Evolutionary conservation across 2,797 vertebrate genomes (phyloP).

Genomic region (Labroides dimidiatus): DNA sequence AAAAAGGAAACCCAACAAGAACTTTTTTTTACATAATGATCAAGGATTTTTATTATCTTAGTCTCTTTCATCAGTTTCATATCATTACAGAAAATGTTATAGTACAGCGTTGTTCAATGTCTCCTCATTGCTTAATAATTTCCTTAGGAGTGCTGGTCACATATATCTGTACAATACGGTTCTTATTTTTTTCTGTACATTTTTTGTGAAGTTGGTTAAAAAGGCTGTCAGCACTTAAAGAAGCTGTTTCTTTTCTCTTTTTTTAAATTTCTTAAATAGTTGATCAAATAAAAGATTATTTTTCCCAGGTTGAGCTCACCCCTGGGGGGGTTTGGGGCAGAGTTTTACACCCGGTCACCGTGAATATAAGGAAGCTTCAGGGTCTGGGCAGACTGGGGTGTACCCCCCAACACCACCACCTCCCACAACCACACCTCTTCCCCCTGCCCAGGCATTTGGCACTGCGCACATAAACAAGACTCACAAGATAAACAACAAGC

Average conservation of each 20-base stretch:
- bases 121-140: slow-evolving; percentile 98
- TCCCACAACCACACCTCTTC: slow-evolving; percentile 67
- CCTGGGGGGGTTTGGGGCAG: slow-evolving; percentile 69
- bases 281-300: slow-evolving; percentile 93
- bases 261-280: slow-evolving; percentile 77
- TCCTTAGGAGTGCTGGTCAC: slow-evolving; percentile 99
- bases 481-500: slow-evolving; percentile 99
- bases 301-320: slow-evolving; percentile 87
- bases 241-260: slow-evolving; percentile 90
- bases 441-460: slow-evolving; percentile 91
- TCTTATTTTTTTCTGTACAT: slow-evolving; percentile 95
- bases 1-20: slow-evolving; percentile 85
- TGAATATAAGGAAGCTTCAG: slow-evolving; percentile 89
- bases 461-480: slow-evolving; percentile 99
- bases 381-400: slow-evolving; percentile 82
- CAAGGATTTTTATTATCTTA: slow-evolving; percentile 94
- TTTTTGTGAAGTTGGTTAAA: slow-evolving; percentile 99
- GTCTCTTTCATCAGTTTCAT: slow-evolving; percentile 99
- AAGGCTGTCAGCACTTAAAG: slow-evolving; percentile 99
- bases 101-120: slow-evolving; percentile 99
- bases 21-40: slow-evolving; percentile 98
- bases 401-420: slow-evolving; percentile 63
- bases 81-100: slow-evolving; percentile 99
- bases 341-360: slow-evolving; percentile 79
- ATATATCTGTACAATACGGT: slow-evolving; percentile 99